Percentiles rank a stretch among this genome's conserved stretches.
Evolutionary conservation across 1,140 invertebrate genomes (phyloP).

Genomic region (Gyrodactylus salaris): DNA sequence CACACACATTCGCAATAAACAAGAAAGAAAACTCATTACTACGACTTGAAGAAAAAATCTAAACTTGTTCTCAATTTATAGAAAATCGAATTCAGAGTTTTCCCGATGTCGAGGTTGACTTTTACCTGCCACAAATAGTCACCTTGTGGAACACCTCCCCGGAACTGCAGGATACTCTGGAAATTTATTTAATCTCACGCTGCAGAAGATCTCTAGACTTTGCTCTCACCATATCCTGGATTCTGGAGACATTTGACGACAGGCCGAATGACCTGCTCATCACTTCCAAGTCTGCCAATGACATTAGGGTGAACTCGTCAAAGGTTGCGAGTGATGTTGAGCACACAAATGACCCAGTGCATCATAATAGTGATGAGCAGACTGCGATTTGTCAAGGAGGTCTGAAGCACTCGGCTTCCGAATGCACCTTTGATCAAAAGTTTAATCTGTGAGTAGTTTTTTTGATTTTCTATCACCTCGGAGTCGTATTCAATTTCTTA

Average conservation of each 20-base stretch:
- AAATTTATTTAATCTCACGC: background rate
- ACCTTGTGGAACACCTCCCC: background rate
- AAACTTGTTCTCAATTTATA: background rate
- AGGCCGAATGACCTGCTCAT: background rate
- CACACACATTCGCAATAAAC: too few species aligned
- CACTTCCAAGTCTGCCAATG: background rate
- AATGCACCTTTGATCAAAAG: too few species aligned
- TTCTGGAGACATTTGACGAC: background rate
- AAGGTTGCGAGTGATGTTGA: too few species aligned
- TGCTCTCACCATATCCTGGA: background rate
- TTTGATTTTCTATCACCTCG: too few species aligned
- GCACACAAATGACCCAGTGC: too few species aligned
- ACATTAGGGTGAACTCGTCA: background rate
- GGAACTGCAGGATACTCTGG: background rate
- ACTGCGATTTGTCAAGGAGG: too few species aligned
- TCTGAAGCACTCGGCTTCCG: too few species aligned
- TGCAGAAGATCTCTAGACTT: background rate
- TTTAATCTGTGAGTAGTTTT: too few species aligned
- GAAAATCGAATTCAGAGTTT: background rate
- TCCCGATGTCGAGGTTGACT: background rate
- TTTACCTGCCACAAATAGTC: background rate
- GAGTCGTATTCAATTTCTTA: too few species aligned
- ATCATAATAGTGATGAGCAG: too few species aligned
- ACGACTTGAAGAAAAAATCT: too few species aligned
- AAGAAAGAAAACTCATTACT: too few species aligned